Base-by-base conservation (phyloP, 2,797 vertebrate species). In the Streptopelia turtur region DNA sequence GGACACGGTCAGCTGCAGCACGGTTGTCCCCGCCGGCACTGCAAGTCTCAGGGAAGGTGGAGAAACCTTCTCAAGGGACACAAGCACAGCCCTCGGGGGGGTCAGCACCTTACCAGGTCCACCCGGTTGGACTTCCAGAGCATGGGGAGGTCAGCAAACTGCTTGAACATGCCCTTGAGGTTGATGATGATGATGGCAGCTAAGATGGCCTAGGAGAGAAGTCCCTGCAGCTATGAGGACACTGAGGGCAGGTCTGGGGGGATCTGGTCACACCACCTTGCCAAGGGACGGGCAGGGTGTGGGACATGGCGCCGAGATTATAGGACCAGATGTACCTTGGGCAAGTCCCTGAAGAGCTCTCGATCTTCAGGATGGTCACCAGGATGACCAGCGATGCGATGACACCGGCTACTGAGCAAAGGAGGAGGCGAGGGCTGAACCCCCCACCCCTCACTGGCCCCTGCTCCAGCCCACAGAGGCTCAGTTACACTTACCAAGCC, bases 121-220 rank as follows among this genome's bases (percentile, higher is more conserved):
- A 98, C 91, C 56, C 87, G 97, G 93, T 99, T 99, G 75, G 97
- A 97, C 95, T 77, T 98, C 99, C 99, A 99, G 65, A 99, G 98
- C 5, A 24, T 66, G 31, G 89, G 43, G 33, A 99, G 89, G 90
- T 99, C 99, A 9, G 56, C 22, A 89, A 99, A 99, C 93, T 99
- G 99, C 96, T 98, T 98, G 97, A 99, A 97, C 98, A 99, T 99
- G 43, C 99, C 98, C 10, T 99, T 99, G 66, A 99, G 98, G 96
- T 99, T 99, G 70, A 99, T 96, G 4, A 98, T 98, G 81, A 99
- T 98, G 83, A 98, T 98, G 65, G 99, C 98, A 27, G 99, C 97
- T 96, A 99, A 95, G 81, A 99, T 98, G 3, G 99, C 98, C 99
- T 99, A 95, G 37, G 96, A 97, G 43, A 95, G 81, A 97, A 65